Conservation (phyloP, 2,797 vertebrate genomes). For the Aplochiton taeniatus region DNA sequence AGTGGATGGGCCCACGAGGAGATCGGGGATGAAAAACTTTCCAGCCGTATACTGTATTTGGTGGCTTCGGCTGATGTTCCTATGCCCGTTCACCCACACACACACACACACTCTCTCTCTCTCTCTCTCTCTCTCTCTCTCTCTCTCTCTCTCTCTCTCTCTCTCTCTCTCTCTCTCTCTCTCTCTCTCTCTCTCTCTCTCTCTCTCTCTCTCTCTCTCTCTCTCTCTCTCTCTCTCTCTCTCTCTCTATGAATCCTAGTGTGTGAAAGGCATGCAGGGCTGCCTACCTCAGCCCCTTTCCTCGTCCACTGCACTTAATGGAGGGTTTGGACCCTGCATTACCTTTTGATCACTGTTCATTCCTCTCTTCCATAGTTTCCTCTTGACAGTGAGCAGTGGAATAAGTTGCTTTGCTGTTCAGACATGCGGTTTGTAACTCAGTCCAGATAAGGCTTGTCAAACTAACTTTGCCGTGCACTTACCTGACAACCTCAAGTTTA, state of each 20-base stretch:
- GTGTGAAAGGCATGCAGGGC: slow-evolving; percentile 3
- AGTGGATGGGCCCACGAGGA: slow-evolving; percentile 47
- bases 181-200: background rate
- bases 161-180: background rate
- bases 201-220: slow-evolving; percentile 15
- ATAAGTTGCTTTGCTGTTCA: slow-evolving; percentile 60
- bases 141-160: slow-evolving; percentile 1
- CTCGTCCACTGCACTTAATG: slow-evolving; percentile 25
- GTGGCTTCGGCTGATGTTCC: too few species aligned
- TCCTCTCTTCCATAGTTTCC: slow-evolving; percentile 12
- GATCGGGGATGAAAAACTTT: background rate
- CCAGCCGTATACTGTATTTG: too few species aligned
- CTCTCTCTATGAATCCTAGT: background rate
- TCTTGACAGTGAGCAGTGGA: slow-evolving; percentile 16
- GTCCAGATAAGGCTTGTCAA: slow-evolving; percentile 79
- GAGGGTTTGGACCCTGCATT: slow-evolving; percentile 11
- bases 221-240: background rate
- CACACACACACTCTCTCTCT: slow-evolving; percentile 11
- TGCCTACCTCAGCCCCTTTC: slow-evolving; percentile 18
- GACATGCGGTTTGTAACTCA: slow-evolving; percentile 68
- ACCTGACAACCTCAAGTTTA: slow-evolving; percentile 80
- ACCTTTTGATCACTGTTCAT: background rate
- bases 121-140: slow-evolving; percentile 6
- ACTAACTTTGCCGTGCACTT: slow-evolving; percentile 79
- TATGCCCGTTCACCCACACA: slow-evolving; percentile 25